Conservation (phyloP, 1,140 invertebrate species). For the Drosophila ananassae region DNA sequence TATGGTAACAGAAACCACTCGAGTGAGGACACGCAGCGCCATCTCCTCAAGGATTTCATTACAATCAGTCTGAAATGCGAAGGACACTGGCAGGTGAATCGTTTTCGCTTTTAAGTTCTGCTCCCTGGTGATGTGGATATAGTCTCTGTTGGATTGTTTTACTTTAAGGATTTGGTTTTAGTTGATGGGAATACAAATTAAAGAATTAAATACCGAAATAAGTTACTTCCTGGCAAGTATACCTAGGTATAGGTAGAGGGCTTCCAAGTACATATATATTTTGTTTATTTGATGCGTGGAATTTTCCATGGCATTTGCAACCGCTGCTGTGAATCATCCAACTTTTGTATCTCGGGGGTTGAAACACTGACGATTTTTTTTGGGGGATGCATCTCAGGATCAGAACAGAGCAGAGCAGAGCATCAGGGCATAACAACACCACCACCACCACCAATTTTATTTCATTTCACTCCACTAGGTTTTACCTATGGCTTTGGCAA, state of each 20-base stretch:
- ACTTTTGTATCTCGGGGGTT: conserved; percentile 28
- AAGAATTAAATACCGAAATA: neutral
- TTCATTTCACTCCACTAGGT: conserved; percentile 27
- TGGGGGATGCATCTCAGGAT: conserved; percentile 65
- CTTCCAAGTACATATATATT: conserved; percentile 13
- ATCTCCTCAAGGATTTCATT: conserved; percentile 8
- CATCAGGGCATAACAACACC: conserved; percentile 24
- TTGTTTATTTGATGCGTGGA: conserved; percentile 43
- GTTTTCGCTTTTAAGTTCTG: neutral
- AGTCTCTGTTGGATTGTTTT: neutral
- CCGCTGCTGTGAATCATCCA: conserved; percentile 24
- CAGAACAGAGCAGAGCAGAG: conserved; percentile 6
- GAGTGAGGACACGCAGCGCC: conserved; percentile 27
- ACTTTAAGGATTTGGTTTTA: neutral
- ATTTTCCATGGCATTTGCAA: conserved; percentile 66
- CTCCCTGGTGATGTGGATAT: neutral
- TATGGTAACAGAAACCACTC: conserved; percentile 53
- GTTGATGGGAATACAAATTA: neutral
- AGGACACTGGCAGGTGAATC: conserved; percentile 29
- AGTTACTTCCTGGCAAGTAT: neutral
- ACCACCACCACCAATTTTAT: conserved; percentile 58
- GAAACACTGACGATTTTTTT: conserved; percentile 57
- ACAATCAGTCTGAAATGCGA: conserved; percentile 38
- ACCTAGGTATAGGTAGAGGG: neutral
- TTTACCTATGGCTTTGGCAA: conserved; percentile 54